These are phyloP conservation scores for Myotis findleyi DNA, from an alignment of 2,797 vertebrate species.

Conservation along the genomic window DNA sequence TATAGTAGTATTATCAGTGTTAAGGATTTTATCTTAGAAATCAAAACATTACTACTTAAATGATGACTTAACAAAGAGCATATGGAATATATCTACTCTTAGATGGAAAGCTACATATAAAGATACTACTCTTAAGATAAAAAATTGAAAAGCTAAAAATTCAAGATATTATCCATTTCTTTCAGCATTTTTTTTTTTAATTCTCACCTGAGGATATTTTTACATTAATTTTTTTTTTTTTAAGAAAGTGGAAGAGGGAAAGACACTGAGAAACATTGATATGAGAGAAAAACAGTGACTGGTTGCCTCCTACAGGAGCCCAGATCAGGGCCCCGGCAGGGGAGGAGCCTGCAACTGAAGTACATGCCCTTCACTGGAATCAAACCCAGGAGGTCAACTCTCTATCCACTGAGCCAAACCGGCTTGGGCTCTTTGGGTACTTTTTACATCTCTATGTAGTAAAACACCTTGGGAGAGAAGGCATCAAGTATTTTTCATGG, in stretches of 20 bases:
- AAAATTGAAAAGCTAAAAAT: not conserved
- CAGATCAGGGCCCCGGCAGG: too few species aligned
- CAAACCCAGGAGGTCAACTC: too few species aligned
- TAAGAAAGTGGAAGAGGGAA: too few species aligned
- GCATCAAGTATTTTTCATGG: not conserved
- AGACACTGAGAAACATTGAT: too few species aligned
- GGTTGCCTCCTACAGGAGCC: too few species aligned
- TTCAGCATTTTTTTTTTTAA: not conserved
- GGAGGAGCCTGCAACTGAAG: too few species aligned
- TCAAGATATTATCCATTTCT: slow-evolving; percentile 29
- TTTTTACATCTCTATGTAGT: not conserved
- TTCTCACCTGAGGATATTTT: too few species aligned
- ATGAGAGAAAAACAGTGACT: too few species aligned
- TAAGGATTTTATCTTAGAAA: not conserved
- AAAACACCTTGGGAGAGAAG: not conserved
- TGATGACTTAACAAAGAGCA: not conserved
- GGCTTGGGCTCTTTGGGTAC: not conserved
- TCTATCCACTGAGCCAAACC: too few species aligned
- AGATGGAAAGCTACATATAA: not conserved
- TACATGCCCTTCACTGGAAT: too few species aligned
- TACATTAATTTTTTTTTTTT: too few species aligned
- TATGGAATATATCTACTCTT: not conserved
- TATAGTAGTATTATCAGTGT: not conserved
- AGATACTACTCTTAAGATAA: not conserved
- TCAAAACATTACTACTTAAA: not conserved